These are phyloP conservation scores for Crocallis elinguaria DNA, from an alignment of 2,888 invertebrate genomes.

Conservation along the genomic window DNA sequence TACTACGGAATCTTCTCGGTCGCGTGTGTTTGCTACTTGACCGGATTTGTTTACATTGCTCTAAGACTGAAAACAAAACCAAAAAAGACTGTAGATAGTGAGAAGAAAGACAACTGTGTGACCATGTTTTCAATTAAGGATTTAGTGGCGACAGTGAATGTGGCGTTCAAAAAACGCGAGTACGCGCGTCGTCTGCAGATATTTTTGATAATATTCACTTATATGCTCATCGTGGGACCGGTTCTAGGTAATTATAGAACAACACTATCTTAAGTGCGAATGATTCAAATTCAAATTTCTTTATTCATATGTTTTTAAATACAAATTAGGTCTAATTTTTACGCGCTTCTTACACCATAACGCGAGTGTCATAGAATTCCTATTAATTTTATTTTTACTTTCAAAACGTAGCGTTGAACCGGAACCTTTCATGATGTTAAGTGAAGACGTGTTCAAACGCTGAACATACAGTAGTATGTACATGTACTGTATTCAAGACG, in stretches of 20 bases:
- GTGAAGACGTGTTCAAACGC: too few species aligned
- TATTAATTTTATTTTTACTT: too few species aligned
- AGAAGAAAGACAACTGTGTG: constrained; percentile 51
- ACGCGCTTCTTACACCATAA: too few species aligned
- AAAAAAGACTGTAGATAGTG: constrained; percentile 64
- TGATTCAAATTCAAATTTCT: not conserved
- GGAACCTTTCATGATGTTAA: too few species aligned
- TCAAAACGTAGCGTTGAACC: too few species aligned
- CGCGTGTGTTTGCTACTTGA: constrained; percentile 73
- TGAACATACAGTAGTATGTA: too few species aligned
- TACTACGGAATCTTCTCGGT: constrained; percentile 78
- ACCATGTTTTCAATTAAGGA: constrained; percentile 70
- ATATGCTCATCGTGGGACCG: constrained; percentile 82
- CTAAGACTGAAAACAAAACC: constrained; percentile 69
- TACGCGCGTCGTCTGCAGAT: constrained; percentile 72
- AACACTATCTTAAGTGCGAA: not conserved
- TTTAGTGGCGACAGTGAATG: constrained; percentile 76
- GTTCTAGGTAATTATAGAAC: constrained; percentile 69
- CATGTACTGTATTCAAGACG: too few species aligned
- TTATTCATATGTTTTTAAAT: not conserved
- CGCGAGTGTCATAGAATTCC: too few species aligned
- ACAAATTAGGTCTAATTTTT: too few species aligned
- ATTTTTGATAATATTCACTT: constrained; percentile 72
- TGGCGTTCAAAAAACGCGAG: constrained; percentile 68
- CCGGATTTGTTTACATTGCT: constrained; percentile 74